Conservation (phyloP, 1,140 invertebrate species). For the Mamestra configurata region DNA sequence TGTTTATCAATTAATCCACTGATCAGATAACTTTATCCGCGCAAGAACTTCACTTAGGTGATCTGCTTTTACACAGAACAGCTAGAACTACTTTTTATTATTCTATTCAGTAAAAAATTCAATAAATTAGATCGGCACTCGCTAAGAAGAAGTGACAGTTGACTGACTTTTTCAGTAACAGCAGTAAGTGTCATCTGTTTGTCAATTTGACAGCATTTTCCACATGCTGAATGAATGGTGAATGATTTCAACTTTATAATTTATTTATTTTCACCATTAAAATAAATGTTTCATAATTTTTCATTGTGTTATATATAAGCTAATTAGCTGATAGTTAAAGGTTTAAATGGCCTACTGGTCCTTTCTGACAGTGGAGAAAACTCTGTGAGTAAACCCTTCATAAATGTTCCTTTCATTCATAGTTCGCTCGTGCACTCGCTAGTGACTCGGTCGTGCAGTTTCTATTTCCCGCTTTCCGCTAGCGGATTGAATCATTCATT, state of each 20-base stretch:
- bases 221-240: no score
- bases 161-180: no score
- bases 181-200: no score
- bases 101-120: background rate
- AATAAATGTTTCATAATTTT: no score
- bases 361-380: no score
- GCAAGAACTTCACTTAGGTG: background rate
- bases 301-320: no score
- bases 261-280: no score
- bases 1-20: background rate
- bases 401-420: background rate
- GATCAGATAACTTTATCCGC: background rate
- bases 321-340: no score
- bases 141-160: no score
- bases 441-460: constrained; percentile 33
- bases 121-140: background rate
- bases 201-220: no score
- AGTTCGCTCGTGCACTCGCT: constrained; percentile 42
- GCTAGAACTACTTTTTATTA: background rate
- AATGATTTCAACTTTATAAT: no score
- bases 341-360: no score
- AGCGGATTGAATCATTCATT: constrained; percentile 35
- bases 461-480: constrained; percentile 32
- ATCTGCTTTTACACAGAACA: background rate
- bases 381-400: background rate